These are phyloP conservation scores for Drosophila ficusphila DNA, from an alignment of 1,140 invertebrate species.

Conservation along the genomic window DNA sequence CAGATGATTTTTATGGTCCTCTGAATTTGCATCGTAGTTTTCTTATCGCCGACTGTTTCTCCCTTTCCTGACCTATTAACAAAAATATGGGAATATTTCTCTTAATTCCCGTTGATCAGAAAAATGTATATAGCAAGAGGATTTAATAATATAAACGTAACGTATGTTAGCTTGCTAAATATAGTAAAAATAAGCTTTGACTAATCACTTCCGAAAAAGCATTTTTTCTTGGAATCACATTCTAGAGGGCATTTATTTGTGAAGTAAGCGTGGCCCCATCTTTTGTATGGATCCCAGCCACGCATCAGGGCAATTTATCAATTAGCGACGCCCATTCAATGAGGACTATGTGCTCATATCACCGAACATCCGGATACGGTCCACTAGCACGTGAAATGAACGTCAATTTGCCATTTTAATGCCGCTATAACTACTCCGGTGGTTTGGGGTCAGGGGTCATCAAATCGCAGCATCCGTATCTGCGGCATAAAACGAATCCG, in stretches of 20 bases:
- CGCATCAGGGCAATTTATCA: conserved; percentile 74
- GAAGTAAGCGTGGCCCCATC: neutral
- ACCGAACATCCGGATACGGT: conserved; percentile 46
- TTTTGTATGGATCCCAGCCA: conserved; percentile 34
- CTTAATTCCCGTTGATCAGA: neutral
- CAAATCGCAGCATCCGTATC: conserved; percentile 50
- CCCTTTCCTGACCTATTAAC: neutral
- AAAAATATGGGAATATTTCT: neutral
- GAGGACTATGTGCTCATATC: conserved; percentile 35
- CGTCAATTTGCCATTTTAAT: conserved; percentile 74
- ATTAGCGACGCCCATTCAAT: conserved; percentile 76
- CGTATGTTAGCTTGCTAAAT: no score
- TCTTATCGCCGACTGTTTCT: conserved; percentile 10
- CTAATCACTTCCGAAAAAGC: neutral
- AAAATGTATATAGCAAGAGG: no score
- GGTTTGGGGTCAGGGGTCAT: conserved; percentile 51
- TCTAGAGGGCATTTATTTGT: neutral
- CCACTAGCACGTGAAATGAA: conserved; percentile 69
- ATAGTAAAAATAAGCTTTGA: no score
- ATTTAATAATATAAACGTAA: no score
- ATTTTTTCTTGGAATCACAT: neutral
- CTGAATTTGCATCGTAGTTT: conserved; percentile 33
- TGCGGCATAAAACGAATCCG: conserved; percentile 31
- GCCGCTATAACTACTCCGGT: conserved; percentile 41
- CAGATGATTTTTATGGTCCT: conserved; percentile 1